phyloP scores from a whole-genome alignment of 2,797 vertebrate species.

The Ispidina lecontei region DNA sequence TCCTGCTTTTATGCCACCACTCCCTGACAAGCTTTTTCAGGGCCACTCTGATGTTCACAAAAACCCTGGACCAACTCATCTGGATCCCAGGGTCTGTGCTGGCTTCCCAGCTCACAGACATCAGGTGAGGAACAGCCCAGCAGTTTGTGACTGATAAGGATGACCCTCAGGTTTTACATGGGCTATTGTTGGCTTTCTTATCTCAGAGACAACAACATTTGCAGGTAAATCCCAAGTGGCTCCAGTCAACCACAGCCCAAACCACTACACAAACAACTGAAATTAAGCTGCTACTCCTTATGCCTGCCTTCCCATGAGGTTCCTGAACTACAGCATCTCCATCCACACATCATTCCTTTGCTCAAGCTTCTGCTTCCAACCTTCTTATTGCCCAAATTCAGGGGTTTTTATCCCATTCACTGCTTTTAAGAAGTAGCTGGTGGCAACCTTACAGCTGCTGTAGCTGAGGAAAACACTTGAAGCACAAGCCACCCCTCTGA shows the following conservation, averaged over 20 bases:
- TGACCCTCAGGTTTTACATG: neutral
- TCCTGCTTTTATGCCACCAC: neutral
- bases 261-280: neutral
- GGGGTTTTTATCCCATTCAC: neutral
- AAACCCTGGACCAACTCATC: neutral
- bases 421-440: neutral
- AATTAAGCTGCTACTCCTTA: neutral
- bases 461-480: neutral
- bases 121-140: neutral
- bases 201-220: neutral
- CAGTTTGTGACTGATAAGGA: neutral
- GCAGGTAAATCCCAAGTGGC: neutral
- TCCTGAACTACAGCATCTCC: neutral
- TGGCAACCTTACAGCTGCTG: neutral
- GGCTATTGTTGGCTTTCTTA: neutral
- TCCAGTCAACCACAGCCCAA: neutral
- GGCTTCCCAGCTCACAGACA: neutral
- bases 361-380: neutral
- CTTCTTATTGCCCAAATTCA: neutral
- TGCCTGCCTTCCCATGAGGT: neutral
- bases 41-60: neutral
- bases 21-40: neutral
- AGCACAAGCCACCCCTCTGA: neutral
- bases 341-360: neutral
- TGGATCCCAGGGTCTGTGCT: neutral